phyloP scores from a whole-genome alignment of 1,140 invertebrate genomes.

The Drosophila tropicalis region DNA sequence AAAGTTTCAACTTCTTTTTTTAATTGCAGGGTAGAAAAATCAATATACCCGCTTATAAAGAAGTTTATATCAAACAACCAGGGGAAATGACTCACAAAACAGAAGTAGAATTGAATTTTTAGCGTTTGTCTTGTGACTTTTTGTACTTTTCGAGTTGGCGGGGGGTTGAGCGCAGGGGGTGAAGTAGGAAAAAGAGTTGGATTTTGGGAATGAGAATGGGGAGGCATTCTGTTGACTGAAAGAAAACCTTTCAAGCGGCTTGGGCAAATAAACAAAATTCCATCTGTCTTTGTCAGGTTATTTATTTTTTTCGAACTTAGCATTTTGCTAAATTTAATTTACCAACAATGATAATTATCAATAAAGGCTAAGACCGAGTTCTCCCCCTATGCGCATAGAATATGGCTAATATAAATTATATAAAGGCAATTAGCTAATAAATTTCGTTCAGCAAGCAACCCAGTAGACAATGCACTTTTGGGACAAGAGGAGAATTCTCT shows the following conservation, averaged over 20 bases:
- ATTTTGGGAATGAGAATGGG: too few species aligned
- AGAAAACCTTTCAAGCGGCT: constrained; percentile 4
- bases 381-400: background rate
- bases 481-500: constrained; percentile 20
- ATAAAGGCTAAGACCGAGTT: background rate
- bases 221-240: background rate
- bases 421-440: constrained; percentile 16
- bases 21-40: background rate
- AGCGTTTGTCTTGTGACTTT: constrained; percentile 66
- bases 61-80: constrained; percentile 30
- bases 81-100: constrained; percentile 52
- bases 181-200: too few species aligned
- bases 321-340: constrained; percentile 5
- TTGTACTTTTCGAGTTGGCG: background rate
- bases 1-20: too few species aligned
- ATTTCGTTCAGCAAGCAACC: constrained; percentile 3
- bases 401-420: constrained; percentile 29
- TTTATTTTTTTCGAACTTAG: constrained; percentile 10
- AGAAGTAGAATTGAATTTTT: constrained; percentile 63
- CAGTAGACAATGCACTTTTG: constrained; percentile 33
- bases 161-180: background rate
- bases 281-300: constrained; percentile 23
- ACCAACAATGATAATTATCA: constrained; percentile 51
- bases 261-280: constrained; percentile 29
- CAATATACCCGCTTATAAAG: background rate